Conservation (phyloP, 2,113 vertebrate species). For the Phoxinus phoxinus region DNA sequence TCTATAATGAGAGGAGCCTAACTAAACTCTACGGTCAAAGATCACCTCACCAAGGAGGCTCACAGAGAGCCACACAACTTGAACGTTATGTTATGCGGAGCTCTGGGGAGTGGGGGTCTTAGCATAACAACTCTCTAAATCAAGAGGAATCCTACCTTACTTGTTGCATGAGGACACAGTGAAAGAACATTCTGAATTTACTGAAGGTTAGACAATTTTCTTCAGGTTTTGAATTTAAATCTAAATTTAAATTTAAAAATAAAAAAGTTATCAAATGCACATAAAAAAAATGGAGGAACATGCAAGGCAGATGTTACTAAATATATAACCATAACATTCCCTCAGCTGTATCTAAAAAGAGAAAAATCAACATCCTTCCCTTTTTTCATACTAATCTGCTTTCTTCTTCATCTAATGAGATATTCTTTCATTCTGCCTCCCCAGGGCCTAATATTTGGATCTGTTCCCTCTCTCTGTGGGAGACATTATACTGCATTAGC, state of each 20-base stretch:
- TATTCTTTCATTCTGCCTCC: constrained; percentile 26
- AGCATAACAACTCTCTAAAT: too few species aligned
- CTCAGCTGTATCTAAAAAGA: constrained; percentile 22
- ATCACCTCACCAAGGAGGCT: too few species aligned
- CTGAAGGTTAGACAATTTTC: neutral
- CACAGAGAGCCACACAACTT: too few species aligned
- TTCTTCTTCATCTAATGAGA: constrained; percentile 43
- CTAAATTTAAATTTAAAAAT: too few species aligned
- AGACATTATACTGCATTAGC: constrained; percentile 38
- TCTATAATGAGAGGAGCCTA: too few species aligned
- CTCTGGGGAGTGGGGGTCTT: too few species aligned
- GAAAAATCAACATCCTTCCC: constrained; percentile 25
- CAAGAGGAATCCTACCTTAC: neutral
- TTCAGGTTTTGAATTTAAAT: neutral
- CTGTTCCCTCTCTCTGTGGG: constrained; percentile 24
- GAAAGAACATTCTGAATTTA: neutral
- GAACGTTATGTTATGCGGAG: too few species aligned
- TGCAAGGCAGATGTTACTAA: neutral
- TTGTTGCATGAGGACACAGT: neutral
- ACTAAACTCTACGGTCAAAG: too few species aligned
- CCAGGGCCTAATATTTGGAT: constrained; percentile 38
- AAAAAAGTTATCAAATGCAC: neutral
- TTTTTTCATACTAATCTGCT: constrained; percentile 29
- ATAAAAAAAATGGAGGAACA: neutral
- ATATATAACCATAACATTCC: constrained; percentile 21